Percentiles rank a stretch among this genome's conserved stretches.
phyloP scores from a whole-genome alignment of 2,113 vertebrate genomes.

The Indri indri region DNA sequence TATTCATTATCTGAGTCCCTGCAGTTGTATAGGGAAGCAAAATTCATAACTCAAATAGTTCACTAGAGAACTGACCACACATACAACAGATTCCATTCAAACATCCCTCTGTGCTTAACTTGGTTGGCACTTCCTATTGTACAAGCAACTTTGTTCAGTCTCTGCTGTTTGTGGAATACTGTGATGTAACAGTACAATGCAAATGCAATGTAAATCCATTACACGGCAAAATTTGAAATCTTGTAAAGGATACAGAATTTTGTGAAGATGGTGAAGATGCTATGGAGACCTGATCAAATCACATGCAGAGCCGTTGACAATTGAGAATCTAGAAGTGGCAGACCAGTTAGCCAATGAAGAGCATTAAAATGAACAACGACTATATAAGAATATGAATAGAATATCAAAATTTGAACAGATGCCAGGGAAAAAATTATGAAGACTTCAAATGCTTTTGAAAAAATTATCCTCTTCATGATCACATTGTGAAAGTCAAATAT shows the following conservation, averaged over 20 bases:
- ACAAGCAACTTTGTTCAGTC: background rate
- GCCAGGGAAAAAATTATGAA: background rate
- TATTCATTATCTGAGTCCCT: background rate
- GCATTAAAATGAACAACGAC: background rate
- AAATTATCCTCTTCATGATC: background rate
- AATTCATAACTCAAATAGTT: background rate
- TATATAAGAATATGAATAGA: background rate
- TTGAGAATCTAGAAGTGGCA: background rate
- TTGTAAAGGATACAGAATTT: background rate
- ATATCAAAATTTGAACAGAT: background rate
- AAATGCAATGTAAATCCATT: constrained; percentile 8
- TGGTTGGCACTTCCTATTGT: background rate
- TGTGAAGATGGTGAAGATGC: background rate
- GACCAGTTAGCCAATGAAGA: background rate
- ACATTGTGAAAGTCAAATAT: background rate
- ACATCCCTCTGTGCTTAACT: background rate
- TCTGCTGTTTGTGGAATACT: background rate
- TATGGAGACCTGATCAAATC: background rate
- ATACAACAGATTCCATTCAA: constrained; percentile 5
- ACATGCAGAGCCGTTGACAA: background rate
- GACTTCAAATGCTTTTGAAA: background rate
- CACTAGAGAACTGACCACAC: background rate
- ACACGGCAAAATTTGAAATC: background rate
- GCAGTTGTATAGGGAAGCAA: background rate
- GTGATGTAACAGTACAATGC: background rate